Conservation (phyloP, 1,140 invertebrate genomes). For the Drosophila triauraria region DNA sequence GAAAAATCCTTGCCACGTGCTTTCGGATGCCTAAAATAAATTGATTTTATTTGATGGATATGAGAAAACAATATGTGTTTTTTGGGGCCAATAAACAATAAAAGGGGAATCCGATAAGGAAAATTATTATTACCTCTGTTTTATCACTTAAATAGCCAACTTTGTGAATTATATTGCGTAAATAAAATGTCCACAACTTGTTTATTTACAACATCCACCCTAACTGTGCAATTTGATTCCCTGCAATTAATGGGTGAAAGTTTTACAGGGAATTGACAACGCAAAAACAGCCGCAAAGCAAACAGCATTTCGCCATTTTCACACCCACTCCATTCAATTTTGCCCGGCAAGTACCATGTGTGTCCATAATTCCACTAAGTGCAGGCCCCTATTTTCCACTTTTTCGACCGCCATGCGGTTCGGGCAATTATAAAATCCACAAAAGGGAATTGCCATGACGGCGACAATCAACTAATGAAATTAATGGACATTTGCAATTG, state of each 20-base stretch:
- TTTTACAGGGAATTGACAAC: conserved; percentile 1
- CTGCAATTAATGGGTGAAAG: neutral
- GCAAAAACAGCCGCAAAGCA: conserved; percentile 30
- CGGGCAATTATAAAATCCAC: conserved; percentile 52
- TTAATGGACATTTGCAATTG: conserved; percentile 59
- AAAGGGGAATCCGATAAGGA: neutral
- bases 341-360: conserved; percentile 19
- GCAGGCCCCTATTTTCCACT: neutral
- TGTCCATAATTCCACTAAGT: conserved; percentile 31
- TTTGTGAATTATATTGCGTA: neutral
- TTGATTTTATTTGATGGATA: conserved; percentile 45
- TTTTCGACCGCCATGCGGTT: conserved; percentile 32
- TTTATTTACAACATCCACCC: neutral
- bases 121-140: conserved; percentile 4
- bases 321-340: conserved; percentile 41
- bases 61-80: conserved; percentile 9
- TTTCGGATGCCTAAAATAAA: conserved; percentile 20
- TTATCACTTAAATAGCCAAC: neutral
- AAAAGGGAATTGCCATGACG: conserved; percentile 63
- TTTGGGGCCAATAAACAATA: conserved; percentile 16
- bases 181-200: neutral
- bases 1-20: conserved; percentile 23
- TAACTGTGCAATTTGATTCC: neutral
- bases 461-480: conserved; percentile 66
- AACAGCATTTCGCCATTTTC: conserved; percentile 39